phyloP scores from a whole-genome alignment of 2,888 invertebrate species.

The Leucophenga maculata region DNA sequence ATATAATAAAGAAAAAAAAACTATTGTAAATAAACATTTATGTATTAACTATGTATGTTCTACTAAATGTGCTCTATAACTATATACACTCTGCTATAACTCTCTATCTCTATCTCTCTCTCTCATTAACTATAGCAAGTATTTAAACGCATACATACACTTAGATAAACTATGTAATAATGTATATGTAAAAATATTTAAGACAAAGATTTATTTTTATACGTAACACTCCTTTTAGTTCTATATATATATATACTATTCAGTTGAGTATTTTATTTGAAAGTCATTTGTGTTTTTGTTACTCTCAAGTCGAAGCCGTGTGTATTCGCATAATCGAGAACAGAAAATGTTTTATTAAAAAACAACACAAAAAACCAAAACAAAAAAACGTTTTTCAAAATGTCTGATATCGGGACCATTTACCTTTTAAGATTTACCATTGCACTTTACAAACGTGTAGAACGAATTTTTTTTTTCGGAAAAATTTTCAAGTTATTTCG shows the following conservation, averaged over 20 bases:
- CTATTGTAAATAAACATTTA: constrained; percentile 2
- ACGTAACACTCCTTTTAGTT: constrained; percentile 44
- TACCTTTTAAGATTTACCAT: constrained; percentile 73
- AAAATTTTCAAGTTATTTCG: constrained; percentile 38
- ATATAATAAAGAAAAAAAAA: constrained; percentile 3
- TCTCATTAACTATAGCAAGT: neutral
- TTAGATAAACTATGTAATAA: constrained; percentile 21
- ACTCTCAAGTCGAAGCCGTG: constrained; percentile 8
- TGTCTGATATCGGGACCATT: constrained; percentile 74
- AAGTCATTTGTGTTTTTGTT: constrained; percentile 45
- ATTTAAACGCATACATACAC: neutral
- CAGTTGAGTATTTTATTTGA: constrained; percentile 41
- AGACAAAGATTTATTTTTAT: constrained; percentile 60
- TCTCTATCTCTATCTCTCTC: neutral
- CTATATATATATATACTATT: constrained; percentile 5
- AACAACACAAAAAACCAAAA: constrained; percentile 61
- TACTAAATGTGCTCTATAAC: neutral
- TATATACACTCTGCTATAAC: constrained; percentile 4
- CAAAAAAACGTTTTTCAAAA: constrained; percentile 70
- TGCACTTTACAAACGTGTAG: constrained; percentile 60
- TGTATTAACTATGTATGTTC: neutral
- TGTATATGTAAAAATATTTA: constrained; percentile 38
- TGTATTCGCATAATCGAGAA: neutral
- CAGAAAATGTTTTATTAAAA: constrained; percentile 10
- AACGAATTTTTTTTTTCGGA: neutral